Evolutionary conservation across 1,140 invertebrate genomes (phyloP).

Genomic region (Chrysopa pallens): DNA sequence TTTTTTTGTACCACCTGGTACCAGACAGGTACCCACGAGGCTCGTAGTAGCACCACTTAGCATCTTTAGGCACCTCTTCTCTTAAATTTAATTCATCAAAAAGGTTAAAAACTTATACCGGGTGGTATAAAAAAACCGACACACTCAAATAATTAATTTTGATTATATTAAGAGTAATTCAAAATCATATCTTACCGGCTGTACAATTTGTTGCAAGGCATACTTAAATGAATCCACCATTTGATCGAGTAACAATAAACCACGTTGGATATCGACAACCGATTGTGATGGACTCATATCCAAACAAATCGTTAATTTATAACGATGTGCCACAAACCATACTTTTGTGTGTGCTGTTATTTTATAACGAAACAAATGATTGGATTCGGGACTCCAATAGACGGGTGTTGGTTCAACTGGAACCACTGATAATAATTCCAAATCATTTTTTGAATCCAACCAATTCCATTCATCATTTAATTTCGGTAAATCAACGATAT

Average conservation of each 20-base stretch:
- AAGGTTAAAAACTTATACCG: too few species aligned
- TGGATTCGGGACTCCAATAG: conserved; percentile 29
- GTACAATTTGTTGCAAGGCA: conserved; percentile 41
- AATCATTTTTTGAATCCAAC: conserved; percentile 20
- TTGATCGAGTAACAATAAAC: conserved; percentile 50
- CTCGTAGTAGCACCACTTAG: too few species aligned
- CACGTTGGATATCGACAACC: conserved; percentile 49
- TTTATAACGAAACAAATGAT: conserved; percentile 32
- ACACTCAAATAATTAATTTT: too few species aligned
- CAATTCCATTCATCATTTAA: not conserved
- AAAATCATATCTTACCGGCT: conserved; percentile 30
- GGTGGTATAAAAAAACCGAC: too few species aligned
- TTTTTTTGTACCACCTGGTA: too few species aligned
- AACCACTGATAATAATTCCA: conserved; percentile 44
- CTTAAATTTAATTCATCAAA: too few species aligned
- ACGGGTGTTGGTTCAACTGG: conserved; percentile 28
- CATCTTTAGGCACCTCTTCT: too few species aligned
- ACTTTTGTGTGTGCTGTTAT: conserved; percentile 28
- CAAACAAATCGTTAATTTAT: conserved; percentile 56
- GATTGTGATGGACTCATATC: conserved; percentile 66
- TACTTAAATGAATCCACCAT: conserved; percentile 40
- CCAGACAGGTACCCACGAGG: too few species aligned
- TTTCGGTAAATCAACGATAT: conserved; percentile 28
- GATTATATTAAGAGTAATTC: too few species aligned
- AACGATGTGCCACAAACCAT: conserved; percentile 35